Conservation (phyloP, 2,888 invertebrate genomes). For the Prenolepis imparis region DNA sequence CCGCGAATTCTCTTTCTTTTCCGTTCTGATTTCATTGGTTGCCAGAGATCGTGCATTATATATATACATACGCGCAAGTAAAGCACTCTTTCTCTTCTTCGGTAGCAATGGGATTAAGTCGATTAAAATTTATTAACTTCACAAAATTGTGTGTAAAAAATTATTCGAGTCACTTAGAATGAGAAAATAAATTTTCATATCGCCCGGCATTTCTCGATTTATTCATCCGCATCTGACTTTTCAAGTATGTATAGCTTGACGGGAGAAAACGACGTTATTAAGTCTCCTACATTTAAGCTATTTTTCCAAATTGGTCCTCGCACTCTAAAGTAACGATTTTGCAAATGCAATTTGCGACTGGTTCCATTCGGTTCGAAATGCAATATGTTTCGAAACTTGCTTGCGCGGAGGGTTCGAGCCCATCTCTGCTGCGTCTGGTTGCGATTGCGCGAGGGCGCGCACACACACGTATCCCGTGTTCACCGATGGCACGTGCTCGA, state of each 20-base stretch:
- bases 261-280: not conserved
- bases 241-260: not conserved
- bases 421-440: slow-evolving; percentile 5
- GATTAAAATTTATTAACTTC: slow-evolving; percentile 1
- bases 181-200: not conserved
- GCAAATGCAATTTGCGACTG: not conserved
- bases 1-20: slow-evolving; percentile 29
- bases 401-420: not conserved
- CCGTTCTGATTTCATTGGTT: slow-evolving; percentile 23
- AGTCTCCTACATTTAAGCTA: not conserved
- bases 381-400: not conserved
- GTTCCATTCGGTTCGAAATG: not conserved
- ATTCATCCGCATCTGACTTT: not conserved
- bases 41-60: not conserved
- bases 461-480: slow-evolving; percentile 15
- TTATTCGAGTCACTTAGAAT: not conserved
- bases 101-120: slow-evolving; percentile 1
- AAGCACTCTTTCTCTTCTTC: not conserved
- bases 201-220: not conserved
- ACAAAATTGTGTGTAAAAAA: not conserved
- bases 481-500: slow-evolving; percentile 59
- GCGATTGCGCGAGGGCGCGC: slow-evolving; percentile 29
- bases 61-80: not conserved
- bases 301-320: not conserved
- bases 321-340: not conserved